phyloP scores from a whole-genome alignment of 2,888 invertebrate species.

The Machimus rusticus region DNA sequence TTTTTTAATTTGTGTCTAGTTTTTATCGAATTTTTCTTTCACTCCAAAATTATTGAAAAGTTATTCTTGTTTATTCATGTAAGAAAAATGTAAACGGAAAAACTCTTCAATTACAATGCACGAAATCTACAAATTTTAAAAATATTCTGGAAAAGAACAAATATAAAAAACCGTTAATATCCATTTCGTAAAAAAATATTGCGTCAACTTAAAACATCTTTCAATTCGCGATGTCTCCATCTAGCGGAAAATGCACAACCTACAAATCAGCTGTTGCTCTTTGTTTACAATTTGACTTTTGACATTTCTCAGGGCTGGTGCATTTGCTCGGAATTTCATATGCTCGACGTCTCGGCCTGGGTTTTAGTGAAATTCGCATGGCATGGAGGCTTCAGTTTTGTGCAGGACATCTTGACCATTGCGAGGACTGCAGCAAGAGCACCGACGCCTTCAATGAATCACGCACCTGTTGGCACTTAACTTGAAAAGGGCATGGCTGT shows the following conservation, averaged over 20 bases:
- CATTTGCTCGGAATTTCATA: background rate
- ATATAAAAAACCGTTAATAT: background rate
- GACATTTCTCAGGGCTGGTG: background rate
- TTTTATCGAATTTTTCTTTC: too few relatives aligned
- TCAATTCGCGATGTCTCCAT: background rate
- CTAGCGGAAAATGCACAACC: background rate
- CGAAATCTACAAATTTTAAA: too few relatives aligned
- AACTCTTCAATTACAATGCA: too few relatives aligned
- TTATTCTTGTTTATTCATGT: too few relatives aligned
- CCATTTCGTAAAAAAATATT: background rate
- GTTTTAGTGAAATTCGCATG: background rate
- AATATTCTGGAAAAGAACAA: background rate
- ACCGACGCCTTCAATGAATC: background rate
- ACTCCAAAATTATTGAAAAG: too few relatives aligned
- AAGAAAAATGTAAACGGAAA: too few relatives aligned
- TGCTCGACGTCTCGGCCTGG: background rate
- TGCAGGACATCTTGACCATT: background rate
- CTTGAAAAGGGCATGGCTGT: constrained; percentile 54
- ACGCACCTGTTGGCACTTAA: background rate
- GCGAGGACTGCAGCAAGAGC: background rate
- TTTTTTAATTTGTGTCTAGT: too few relatives aligned
- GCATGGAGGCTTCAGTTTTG: background rate
- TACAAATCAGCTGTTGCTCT: background rate
- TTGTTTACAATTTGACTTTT: background rate
- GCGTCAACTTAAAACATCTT: background rate